Evolutionary conservation across 2,113 vertebrate species (phyloP).

Genomic region (Pollachius pollachius): DNA sequence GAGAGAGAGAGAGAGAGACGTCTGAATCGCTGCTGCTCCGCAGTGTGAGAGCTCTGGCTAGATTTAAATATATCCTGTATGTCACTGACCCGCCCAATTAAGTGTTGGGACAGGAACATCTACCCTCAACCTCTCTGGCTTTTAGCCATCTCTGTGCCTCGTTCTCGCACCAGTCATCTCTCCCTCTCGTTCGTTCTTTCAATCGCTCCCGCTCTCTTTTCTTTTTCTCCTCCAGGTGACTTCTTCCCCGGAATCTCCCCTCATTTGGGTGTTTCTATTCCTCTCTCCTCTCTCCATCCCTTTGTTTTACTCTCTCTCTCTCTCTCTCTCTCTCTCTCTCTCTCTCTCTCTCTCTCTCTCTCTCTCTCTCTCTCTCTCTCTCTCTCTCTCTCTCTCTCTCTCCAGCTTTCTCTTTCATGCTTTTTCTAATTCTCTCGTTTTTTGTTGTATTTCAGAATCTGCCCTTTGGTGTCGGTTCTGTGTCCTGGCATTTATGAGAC

Average conservation of each 20-base stretch:
- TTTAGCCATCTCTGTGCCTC: neutral
- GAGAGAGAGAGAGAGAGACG: neutral
- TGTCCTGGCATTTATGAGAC: slow-evolving; percentile 71
- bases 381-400: neutral
- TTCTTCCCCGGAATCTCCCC: neutral
- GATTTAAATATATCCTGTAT: slow-evolving; percentile 35
- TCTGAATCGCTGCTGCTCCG: slow-evolving; percentile 17
- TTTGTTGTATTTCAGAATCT: neutral
- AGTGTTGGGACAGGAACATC: slow-evolving; percentile 26
- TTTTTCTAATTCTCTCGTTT: slow-evolving; percentile 1
- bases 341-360: slow-evolving; percentile 4
- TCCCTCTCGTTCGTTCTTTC: neutral
- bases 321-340: neutral
- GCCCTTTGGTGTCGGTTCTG: slow-evolving; percentile 69
- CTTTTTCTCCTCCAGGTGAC: neutral
- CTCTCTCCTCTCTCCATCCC: neutral
- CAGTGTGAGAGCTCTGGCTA: slow-evolving; percentile 6
- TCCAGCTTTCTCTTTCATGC: neutral
- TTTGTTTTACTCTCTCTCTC: neutral
- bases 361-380: neutral
- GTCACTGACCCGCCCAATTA: slow-evolving; percentile 31
- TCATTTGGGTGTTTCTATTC: neutral
- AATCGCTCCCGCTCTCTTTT: neutral
- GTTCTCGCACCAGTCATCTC: neutral
- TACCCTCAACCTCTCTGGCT: neutral